A percentile compares a stretch with the other conserved stretches of the same genome.
These are phyloP conservation scores for Chloroceryle inda DNA, from an alignment of 2,797 vertebrate genomes.

Conservation along the genomic window DNA sequence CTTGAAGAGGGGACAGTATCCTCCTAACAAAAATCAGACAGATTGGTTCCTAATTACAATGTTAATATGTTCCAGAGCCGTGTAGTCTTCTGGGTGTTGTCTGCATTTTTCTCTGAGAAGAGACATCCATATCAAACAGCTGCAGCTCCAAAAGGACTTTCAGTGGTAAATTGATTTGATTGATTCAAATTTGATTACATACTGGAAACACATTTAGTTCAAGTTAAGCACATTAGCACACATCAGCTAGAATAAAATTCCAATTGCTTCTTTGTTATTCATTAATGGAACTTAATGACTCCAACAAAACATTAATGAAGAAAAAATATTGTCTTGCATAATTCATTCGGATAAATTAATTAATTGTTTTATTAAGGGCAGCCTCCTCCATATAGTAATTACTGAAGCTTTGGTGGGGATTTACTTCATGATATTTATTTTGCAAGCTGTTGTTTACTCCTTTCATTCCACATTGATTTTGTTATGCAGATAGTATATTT, in stretches of 20 bases:
- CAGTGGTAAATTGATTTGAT: conserved; percentile 76
- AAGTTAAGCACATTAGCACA: conserved; percentile 75
- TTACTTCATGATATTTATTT: conserved; percentile 78
- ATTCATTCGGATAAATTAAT: conserved; percentile 86
- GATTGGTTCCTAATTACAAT: conserved; percentile 39
- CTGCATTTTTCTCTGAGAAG: conserved; percentile 39
- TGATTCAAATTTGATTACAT: conserved; percentile 82
- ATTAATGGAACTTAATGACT: conserved; percentile 83
- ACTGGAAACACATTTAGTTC: conserved; percentile 77
- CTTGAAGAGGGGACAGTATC: not conserved
- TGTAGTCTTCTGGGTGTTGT: conserved; percentile 38
- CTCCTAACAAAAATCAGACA: conserved; percentile 45
- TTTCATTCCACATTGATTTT: conserved; percentile 67
- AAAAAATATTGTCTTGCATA: conserved; percentile 83
- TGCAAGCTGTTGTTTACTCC: conserved; percentile 77
- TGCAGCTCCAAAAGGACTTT: conserved; percentile 63
- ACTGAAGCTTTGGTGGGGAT: conserved; percentile 74
- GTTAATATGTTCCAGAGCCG: not conserved
- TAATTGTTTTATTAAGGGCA: conserved; percentile 82
- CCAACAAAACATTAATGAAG: conserved; percentile 81
- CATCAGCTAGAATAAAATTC: conserved; percentile 76
- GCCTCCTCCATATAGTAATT: conserved; percentile 77
- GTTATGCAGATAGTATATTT: conserved; percentile 44
- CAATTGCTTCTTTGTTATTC: conserved; percentile 79
- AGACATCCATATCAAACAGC: conserved; percentile 57